These are phyloP conservation scores for Zenarchopterus dispar DNA, from an alignment of 2,797 vertebrate species.

Conservation along the genomic window DNA sequence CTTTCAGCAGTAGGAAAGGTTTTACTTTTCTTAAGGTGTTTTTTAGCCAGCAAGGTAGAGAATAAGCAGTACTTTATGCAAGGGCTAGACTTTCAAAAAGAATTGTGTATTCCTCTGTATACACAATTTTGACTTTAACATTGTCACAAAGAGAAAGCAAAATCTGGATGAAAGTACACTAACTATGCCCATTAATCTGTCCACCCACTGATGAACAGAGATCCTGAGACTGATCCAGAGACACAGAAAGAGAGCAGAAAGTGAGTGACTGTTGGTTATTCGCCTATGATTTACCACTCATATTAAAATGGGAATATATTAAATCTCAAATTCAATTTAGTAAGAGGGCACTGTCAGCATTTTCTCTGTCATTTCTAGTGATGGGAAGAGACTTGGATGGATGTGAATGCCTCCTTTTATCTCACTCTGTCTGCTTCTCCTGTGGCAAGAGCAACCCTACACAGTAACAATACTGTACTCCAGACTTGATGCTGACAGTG, in stretches of 20 bases:
- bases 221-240: constrained; percentile 24
- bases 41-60: neutral
- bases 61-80: constrained; percentile 12
- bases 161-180: constrained; percentile 49
- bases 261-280: constrained; percentile 49
- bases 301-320: constrained; percentile 74
- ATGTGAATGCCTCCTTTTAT: constrained; percentile 58
- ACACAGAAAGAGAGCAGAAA: constrained; percentile 29
- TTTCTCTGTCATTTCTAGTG: constrained; percentile 62
- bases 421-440: constrained; percentile 52
- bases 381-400: constrained; percentile 60
- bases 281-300: constrained; percentile 68
- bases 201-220: neutral
- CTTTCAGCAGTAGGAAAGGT: constrained; percentile 2
- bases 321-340: constrained; percentile 73
- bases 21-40: neutral
- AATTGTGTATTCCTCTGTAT: constrained; percentile 14
- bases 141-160: constrained; percentile 35
- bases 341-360: constrained; percentile 62
- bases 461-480: constrained; percentile 31
- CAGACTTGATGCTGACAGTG: constrained; percentile 31
- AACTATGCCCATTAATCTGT: constrained; percentile 43
- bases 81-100: neutral
- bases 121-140: constrained; percentile 12
- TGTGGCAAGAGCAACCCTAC: constrained; percentile 27